Percentiles rank a stretch among this genome's conserved stretches.
These are phyloP conservation scores for Cotesia congregata DNA, from an alignment of 2,888 invertebrate genomes.

Conservation along the genomic window DNA sequence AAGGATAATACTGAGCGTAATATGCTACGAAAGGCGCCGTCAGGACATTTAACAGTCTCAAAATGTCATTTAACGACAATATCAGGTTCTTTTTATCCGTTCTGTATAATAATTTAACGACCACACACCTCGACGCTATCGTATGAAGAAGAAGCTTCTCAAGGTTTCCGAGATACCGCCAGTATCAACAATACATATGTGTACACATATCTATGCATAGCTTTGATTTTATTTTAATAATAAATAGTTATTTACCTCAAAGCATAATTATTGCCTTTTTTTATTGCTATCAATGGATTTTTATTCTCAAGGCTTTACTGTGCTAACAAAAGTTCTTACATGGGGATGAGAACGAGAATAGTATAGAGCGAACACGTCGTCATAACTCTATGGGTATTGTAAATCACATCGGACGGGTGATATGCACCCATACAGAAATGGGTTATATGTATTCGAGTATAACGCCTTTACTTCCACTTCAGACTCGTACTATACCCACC, in stretches of 20 bases:
- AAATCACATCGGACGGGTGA: slow-evolving; percentile 66
- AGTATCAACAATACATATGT: slow-evolving; percentile 12
- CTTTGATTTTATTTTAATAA: slow-evolving; percentile 11
- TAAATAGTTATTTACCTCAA: not conserved
- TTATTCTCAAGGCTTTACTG: not conserved
- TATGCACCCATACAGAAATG: slow-evolving; percentile 64
- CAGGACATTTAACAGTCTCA: slow-evolving; percentile 51
- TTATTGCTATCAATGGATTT: not conserved
- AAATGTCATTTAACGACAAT: slow-evolving; percentile 54
- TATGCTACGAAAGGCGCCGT: slow-evolving; percentile 21
- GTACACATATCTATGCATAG: slow-evolving; percentile 2
- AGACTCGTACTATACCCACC: slow-evolving; percentile 56
- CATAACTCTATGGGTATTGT: slow-evolving; percentile 66
- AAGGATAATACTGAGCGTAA: slow-evolving; percentile 2
- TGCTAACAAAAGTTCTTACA: slow-evolving; percentile 5
- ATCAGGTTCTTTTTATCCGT: slow-evolving; percentile 41
- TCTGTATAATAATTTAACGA: slow-evolving; percentile 51
- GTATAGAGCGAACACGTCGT: slow-evolving; percentile 51
- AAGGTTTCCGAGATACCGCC: slow-evolving; percentile 30
- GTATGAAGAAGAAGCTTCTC: slow-evolving; percentile 22
- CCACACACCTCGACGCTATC: slow-evolving; percentile 42
- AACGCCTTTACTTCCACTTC: slow-evolving; percentile 51
- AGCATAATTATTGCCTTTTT: not conserved
- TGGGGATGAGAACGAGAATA: not conserved
- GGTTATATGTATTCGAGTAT: slow-evolving; percentile 64